Evolutionary conservation across 2,888 invertebrate species (phyloP), one percentile per base, ranked within the genome.

Genomic region (Urechis unicinctus): DNA sequence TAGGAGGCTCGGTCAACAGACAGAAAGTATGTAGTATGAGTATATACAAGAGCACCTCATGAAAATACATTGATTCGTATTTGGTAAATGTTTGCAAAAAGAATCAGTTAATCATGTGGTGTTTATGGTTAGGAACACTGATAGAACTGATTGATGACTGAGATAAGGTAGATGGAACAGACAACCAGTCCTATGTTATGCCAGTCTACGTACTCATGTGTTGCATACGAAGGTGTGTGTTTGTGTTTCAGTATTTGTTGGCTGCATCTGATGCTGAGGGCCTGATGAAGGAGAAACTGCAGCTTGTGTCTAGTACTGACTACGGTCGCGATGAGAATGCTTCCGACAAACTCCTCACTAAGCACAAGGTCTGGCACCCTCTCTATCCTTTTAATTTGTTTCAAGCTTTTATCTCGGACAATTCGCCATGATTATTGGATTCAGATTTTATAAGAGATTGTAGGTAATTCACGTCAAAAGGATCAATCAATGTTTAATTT

Each of bases 261-360:
- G 96, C 96, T 76, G 94, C 94, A 0, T 94, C 95, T 78, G 96
- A 97, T 73, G 89, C 93, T 0, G 95, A 96, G 69, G 92, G 92
- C 0, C 96, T 95, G 94, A 85, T 96, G 78, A 89, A 91, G 65
- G 97, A 98, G 78, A 94, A 94, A 79, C 87, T 90, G 77, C 88
- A 93, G 0, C 82, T 98, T 47, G 89, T 93, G 17, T 85, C 87
- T 9, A 91, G 91, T 0, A 85, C 84, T 44, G 97, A 98, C 81
- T 89, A 88, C 72, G 97, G 97, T 1, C 85, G 86, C 21, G 95
- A 95, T 81, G 94, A 93, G 68, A 89, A 91, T 0, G 88, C 89
- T 50, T 92, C 92, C 13, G 91, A 93, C 42, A 94, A 93, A 79
- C 82, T 96, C 45, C 81, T 97, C 22, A 93, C 95, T 0, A 91